A percentile compares a stretch with the other conserved stretches of the same genome.
These are phyloP conservation scores for Scytalopus superciliaris DNA, from an alignment of 2,113 vertebrate genomes.

Conservation along the genomic window DNA sequence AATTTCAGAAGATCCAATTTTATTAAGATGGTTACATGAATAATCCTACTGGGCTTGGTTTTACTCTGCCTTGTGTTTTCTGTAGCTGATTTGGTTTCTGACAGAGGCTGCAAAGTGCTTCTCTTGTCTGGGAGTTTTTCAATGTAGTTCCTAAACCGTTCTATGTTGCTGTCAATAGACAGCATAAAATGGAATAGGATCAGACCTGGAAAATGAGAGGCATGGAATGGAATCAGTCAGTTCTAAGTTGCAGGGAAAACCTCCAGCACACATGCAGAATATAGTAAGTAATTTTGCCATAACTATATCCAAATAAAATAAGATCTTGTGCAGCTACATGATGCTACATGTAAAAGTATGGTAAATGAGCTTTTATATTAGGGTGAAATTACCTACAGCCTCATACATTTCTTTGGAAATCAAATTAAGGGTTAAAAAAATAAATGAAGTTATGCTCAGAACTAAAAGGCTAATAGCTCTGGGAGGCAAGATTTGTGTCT, in stretches of 20 bases:
- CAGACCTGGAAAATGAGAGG: neutral
- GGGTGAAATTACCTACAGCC: neutral
- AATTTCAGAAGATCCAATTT: neutral
- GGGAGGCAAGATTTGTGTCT: neutral
- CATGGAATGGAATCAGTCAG: neutral
- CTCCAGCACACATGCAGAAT: neutral
- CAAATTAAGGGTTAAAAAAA: neutral
- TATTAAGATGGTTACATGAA: neutral
- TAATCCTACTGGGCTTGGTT: neutral
- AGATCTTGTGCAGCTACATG: neutral
- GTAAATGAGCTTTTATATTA: neutral
- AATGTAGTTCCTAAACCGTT: neutral
- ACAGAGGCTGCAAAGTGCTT: neutral
- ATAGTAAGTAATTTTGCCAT: neutral
- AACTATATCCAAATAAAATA: neutral
- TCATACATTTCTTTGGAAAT: neutral
- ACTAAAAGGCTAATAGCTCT: slow-evolving; percentile 2
- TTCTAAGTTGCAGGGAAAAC: neutral
- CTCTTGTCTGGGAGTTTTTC: neutral
- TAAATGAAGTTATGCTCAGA: neutral
- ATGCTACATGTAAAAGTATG: neutral
- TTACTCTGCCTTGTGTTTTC: neutral
- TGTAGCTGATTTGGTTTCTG: neutral
- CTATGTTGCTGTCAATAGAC: neutral
- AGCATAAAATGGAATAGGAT: neutral